Evolutionary conservation across 2,888 invertebrate species (phyloP).

Genomic region (Macaria notata): DNA sequence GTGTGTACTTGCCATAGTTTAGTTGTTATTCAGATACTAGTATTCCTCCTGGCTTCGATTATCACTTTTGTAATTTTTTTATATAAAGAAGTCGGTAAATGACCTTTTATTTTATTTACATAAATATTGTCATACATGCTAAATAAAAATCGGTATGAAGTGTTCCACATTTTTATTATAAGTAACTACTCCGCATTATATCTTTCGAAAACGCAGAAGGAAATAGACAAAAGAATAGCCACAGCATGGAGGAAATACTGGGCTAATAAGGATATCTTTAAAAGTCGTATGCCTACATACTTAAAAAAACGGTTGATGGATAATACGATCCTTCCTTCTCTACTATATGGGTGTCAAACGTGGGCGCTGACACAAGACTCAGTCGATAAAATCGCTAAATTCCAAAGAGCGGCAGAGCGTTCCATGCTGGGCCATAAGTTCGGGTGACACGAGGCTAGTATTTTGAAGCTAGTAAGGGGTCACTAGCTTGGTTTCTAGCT

Average conservation of each 20-base stretch:
- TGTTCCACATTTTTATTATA: not conserved
- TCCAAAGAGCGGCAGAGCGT: no score
- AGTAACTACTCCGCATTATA: not conserved
- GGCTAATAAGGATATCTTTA: no score
- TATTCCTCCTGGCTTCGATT: constrained; percentile 17
- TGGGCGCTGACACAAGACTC: no score
- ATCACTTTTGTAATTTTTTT: constrained; percentile 9
- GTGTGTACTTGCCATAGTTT: constrained; percentile 15
- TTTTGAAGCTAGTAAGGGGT: constrained; percentile 18
- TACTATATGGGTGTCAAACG: no score
- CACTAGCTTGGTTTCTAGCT: constrained; percentile 13
- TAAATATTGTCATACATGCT: not conserved
- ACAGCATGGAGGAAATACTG: no score
- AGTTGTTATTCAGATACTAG: constrained; percentile 21
- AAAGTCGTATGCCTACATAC: no score
- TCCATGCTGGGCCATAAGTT: not conserved
- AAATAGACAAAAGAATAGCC: no score
- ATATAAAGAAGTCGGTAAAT: constrained; percentile 6
- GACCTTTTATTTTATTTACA: constrained; percentile 6
- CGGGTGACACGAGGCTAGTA: constrained; percentile 9
- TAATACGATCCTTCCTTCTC: no score
- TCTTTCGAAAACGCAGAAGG: no score
- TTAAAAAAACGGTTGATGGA: no score
- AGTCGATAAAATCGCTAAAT: no score
- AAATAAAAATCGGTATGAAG: not conserved